phyloP scores from a whole-genome alignment of 2,113 vertebrate genomes.

The Sylvietta virens region DNA sequence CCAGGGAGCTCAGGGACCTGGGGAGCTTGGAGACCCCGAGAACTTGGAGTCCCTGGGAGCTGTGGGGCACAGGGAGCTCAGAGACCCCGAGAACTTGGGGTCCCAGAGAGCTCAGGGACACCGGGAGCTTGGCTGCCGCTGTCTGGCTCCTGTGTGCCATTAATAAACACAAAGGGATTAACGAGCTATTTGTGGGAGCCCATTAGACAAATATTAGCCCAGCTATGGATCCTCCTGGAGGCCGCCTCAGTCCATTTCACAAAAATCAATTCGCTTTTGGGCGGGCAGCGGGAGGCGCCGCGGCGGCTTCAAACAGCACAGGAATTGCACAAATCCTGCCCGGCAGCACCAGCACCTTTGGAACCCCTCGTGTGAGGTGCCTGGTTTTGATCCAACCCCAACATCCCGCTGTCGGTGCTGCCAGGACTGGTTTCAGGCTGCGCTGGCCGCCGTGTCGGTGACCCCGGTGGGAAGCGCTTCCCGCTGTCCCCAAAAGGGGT shows the following conservation, averaged over 20 bases:
- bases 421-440: fast-evolving
- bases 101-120: not conserved
- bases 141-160: not conserved
- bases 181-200: not conserved
- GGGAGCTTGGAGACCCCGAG: not conserved
- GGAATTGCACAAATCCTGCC: not conserved
- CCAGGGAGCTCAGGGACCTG: fast-evolving
- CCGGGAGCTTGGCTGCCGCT: not conserved
- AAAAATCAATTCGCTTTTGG: not conserved
- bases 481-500: fast-evolving
- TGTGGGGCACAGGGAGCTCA: not conserved
- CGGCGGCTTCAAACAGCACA: not conserved
- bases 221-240: not conserved
- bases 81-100: not conserved
- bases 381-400: not conserved
- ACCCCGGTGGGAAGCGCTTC: fast-evolving
- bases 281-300: fast-evolving
- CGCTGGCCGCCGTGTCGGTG: fast-evolving
- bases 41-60: too few relatives aligned
- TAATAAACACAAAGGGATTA: not conserved
- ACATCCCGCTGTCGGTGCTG: fast-evolving
- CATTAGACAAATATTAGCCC: not conserved
- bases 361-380: not conserved
- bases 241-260: not conserved
- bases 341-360: fast-evolving